A percentile compares a stretch with the other conserved stretches of the same genome.
Conservation (phyloP, 30 jellyfish, hydroid and myxozoan genomes). For the Catostylus mosaicus region DNA sequence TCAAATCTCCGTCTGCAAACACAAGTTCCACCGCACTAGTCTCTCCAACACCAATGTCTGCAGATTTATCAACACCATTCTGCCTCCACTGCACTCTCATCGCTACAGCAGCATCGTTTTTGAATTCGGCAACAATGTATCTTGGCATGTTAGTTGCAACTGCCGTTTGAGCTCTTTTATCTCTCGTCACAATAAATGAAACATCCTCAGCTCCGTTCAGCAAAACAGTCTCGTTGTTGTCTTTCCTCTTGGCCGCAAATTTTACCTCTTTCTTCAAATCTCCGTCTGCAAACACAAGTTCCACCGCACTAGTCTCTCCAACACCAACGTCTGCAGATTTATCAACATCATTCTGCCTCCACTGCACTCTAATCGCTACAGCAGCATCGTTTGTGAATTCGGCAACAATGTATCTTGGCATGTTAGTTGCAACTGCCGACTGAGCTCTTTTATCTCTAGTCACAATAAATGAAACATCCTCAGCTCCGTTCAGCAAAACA, state of each 20-base stretch:
- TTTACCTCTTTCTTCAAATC: background rate
- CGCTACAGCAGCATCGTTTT: background rate
- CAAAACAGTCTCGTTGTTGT: background rate
- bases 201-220: constrained; percentile 10
- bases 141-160: constrained; percentile 13
- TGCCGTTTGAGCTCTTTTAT: background rate
- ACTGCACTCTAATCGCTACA: constrained; percentile 7
- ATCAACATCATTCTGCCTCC: constrained; percentile 22
- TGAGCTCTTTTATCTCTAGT: background rate
- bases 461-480: background rate
- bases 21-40: background rate
- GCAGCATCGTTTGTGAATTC: constrained; percentile 23
- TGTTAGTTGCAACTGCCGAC: constrained; percentile 9
- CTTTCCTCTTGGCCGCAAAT: constrained; percentile 22
- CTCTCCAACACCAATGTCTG: background rate
- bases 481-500: constrained; percentile 19
- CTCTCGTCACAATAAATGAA: background rate
- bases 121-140: background rate
- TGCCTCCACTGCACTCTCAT: background rate
- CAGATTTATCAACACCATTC: background rate
- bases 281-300: background rate
- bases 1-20: background rate
- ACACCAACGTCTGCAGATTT: background rate
- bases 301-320: background rate
- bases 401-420: constrained; percentile 21